Evolutionary conservation across 2,888 invertebrate species (phyloP).

Genomic region (Seira musarum): DNA sequence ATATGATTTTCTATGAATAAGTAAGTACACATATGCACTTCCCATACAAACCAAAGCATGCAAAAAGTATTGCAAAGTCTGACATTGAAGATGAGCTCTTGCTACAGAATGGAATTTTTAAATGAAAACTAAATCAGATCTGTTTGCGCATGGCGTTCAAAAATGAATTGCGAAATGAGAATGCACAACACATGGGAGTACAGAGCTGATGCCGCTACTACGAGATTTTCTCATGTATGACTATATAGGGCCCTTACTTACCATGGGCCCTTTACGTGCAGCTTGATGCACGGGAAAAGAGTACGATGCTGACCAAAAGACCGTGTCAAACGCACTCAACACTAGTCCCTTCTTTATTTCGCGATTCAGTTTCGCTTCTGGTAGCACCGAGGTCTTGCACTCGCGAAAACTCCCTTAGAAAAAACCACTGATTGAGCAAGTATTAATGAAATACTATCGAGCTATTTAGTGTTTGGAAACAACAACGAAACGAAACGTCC

Average conservation of each 20-base stretch:
- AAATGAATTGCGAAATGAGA: not conserved
- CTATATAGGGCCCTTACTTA: not conserved
- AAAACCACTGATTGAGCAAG: not conserved
- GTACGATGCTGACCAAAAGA: slow-evolving; percentile 58
- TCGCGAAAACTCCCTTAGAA: not conserved
- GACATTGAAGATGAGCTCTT: too few relatives aligned
- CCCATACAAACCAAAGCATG: too few relatives aligned
- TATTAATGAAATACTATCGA: too few relatives aligned
- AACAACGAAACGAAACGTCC: not conserved
- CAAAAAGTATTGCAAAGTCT: too few relatives aligned
- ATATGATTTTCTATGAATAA: too few relatives aligned
- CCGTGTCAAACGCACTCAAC: slow-evolving; percentile 51
- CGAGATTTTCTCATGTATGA: slow-evolving; percentile 11
- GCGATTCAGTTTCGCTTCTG: slow-evolving; percentile 46
- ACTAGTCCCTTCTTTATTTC: slow-evolving; percentile 40
- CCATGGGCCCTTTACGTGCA: not conserved
- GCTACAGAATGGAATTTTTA: too few relatives aligned
- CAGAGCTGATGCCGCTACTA: not conserved
- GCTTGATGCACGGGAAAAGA: slow-evolving; percentile 42
- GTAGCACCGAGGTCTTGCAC: slow-evolving; percentile 33
- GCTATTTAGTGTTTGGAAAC: not conserved
- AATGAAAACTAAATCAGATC: too few relatives aligned
- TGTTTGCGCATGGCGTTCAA: too few relatives aligned
- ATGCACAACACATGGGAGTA: not conserved
- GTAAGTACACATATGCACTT: too few relatives aligned